A percentile compares a stretch with the other conserved stretches of the same genome.
Evolutionary conservation across 2,888 invertebrate genomes (phyloP).

Genomic region (Parnassius apollo): DNA sequence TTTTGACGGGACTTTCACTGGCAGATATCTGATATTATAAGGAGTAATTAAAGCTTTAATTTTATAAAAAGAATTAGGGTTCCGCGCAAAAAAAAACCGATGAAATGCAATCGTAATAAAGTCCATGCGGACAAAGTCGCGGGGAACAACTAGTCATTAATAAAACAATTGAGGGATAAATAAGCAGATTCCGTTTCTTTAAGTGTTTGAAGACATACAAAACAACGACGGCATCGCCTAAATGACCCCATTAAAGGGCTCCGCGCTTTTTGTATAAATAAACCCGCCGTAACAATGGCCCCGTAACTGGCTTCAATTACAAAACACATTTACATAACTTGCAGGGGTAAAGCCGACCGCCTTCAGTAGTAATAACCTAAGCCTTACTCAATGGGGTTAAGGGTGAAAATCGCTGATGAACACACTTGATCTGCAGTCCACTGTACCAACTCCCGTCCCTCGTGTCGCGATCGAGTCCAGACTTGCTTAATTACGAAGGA

Average conservation of each 20-base stretch:
- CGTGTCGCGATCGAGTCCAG: conserved; percentile 9
- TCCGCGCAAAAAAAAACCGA: too few species aligned
- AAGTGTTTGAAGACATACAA: conserved; percentile 20
- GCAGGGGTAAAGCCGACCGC: conserved; percentile 6
- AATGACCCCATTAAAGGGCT: conserved; percentile 23
- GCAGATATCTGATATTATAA: too few species aligned
- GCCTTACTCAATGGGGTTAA: not conserved
- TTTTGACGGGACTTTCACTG: too few species aligned
- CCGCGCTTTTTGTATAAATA: conserved; percentile 27
- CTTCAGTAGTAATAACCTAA: not conserved
- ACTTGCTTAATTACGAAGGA: conserved; percentile 20
- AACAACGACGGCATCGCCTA: conserved; percentile 22
- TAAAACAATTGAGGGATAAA: conserved; percentile 12
- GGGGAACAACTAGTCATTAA: conserved; percentile 4
- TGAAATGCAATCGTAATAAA: too few species aligned
- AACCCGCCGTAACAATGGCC: conserved; percentile 20
- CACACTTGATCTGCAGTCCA: not conserved
- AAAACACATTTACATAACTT: conserved; percentile 25
- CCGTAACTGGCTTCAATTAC: conserved; percentile 19
- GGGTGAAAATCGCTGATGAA: not conserved
- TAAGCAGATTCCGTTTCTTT: conserved; percentile 22
- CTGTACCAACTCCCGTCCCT: conserved; percentile 10
- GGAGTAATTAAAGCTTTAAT: too few species aligned
- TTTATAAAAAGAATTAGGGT: too few species aligned
- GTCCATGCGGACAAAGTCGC: too few species aligned